Base-by-base conservation (phyloP, 2,888 invertebrate genomes). In the Leucophora obtusa region DNA sequence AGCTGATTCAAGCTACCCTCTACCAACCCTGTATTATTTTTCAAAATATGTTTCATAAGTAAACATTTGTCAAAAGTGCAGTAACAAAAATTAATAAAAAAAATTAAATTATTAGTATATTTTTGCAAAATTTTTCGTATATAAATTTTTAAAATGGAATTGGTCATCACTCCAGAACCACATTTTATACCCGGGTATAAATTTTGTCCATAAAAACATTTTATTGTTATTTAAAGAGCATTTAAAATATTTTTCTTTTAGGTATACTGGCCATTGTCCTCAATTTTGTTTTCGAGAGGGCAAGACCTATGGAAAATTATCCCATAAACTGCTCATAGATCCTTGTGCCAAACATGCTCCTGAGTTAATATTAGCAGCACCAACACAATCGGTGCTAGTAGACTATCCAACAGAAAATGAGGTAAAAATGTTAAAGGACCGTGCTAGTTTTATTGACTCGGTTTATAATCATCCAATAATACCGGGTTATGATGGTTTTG, bases 181-280 rank as follows among this genome's bases (percentile, higher is more conserved):
- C 94, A 95, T 89, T 93, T 93, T 81, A 93, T 95, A 82, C 95
- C 95, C 60, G 95, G 95, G 94, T 95, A 91, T 90, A 74, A 35
- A 4, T 0, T 17, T 15, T 15, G 3, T 38, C 21, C 8, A 7
- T 28, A 18, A 47, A 0, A 15, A 18, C 11, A 14, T 1, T n/a
- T 21, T 10, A 18, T 18, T 21, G 4, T 28, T 28, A 28, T 28
- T 6, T 28, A 7, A 5, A 28, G 1, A 28, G 3, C 21, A 28
- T 28, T 38, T 53, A 11, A n/a, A 18, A 6, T 59, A 33, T 35
- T 24, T 38, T 5, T 66, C 33, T 10, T 58, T 24, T 86, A 95
- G 95, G 75, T 95, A 96, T 88, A 93, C 95, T 2, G 96, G 96
- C 50, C 94, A 94, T 86, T 94, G 94, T 85, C 95, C 95, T 0